phyloP scores from a whole-genome alignment of 2,888 invertebrate species.

The Galerucella nymphaeae region DNA sequence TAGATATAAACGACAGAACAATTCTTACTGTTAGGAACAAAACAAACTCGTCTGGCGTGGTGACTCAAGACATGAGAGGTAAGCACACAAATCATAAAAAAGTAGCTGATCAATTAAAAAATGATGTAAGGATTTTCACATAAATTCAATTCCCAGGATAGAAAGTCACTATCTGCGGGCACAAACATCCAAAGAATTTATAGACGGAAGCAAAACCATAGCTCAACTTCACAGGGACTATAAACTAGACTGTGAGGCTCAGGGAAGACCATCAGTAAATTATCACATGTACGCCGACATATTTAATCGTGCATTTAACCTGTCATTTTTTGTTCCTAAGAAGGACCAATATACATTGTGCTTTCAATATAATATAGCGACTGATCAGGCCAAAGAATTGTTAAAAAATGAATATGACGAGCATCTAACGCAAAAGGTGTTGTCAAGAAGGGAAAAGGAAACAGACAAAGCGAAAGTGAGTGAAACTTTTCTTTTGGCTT shows the following conservation, averaged over 20 bases:
- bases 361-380: conserved; percentile 11
- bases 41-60: neutral
- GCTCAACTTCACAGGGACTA: conserved; percentile 17
- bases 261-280: conserved; percentile 17
- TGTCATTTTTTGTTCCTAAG: conserved; percentile 15
- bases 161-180: conserved; percentile 21
- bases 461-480: conserved; percentile 8
- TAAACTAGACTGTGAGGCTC: neutral
- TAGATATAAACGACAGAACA: conserved; percentile 15
- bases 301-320: conserved; percentile 23
- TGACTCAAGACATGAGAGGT: conserved; percentile 12
- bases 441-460: conserved; percentile 25
- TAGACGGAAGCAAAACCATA: conserved; percentile 24
- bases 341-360: conserved; percentile 18
- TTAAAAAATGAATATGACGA: conserved; percentile 5
- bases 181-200: conserved; percentile 23
- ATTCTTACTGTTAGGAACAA: conserved; percentile 16
- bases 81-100: conserved; percentile 12
- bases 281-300: conserved; percentile 31
- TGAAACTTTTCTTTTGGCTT: conserved; percentile 15
- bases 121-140: conserved; percentile 15
- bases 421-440: conserved; percentile 19
- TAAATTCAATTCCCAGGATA: conserved; percentile 23
- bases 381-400: conserved; percentile 14
- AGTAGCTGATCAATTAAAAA: conserved; percentile 16